Evolutionary conservation across 2,888 invertebrate species (phyloP).

Genomic region (Diarsia dahlii): DNA sequence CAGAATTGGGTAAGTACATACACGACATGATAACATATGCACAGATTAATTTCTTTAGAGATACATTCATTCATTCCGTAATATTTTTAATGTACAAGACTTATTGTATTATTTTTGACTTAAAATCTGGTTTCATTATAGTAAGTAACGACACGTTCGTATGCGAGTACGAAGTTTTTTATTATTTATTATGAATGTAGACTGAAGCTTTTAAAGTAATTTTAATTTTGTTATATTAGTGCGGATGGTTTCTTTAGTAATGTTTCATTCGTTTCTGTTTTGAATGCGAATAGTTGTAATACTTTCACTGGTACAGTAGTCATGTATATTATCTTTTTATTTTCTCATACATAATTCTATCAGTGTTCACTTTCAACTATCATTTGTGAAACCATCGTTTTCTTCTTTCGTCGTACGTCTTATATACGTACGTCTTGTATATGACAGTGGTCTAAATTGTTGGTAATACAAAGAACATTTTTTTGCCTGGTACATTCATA

Average conservation of each 20-base stretch:
- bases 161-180: conserved; percentile 4
- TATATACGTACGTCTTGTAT: background rate
- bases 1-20: background rate
- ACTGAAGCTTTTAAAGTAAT: conserved; percentile 37
- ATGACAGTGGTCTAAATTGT: too few relatives aligned
- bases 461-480: too few relatives aligned
- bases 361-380: background rate
- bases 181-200: conserved; percentile 7
- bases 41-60: background rate
- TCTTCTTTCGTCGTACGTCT: background rate
- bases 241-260: too few relatives aligned
- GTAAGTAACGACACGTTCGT: conserved; percentile 17
- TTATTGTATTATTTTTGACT: background rate
- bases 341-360: background rate
- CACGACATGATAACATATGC: background rate
- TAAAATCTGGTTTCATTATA: conserved; percentile 35
- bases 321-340: background rate
- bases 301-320: background rate
- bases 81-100: conserved; percentile 33
- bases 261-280: background rate
- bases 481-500: background rate
- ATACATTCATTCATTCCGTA: background rate
- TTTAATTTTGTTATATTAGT: conserved; percentile 20
- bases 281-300: background rate
- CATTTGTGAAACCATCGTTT: background rate